Percentiles rank a stretch among this genome's conserved stretches.
These are phyloP conservation scores for Silurus glanis DNA, from an alignment of 2,113 vertebrate genomes.

Conservation along the genomic window DNA sequence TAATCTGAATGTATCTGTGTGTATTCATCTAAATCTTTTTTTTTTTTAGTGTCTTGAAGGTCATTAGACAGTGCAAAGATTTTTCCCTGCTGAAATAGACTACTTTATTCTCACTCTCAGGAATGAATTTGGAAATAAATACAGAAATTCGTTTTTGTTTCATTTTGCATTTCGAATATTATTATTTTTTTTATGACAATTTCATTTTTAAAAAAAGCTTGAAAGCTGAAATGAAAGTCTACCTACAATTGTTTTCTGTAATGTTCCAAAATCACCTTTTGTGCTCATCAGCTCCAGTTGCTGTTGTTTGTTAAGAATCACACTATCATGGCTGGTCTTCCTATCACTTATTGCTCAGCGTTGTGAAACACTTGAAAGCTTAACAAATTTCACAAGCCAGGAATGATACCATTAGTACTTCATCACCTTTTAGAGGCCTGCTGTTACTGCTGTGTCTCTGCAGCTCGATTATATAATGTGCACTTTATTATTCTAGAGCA, in stretches of 20 bases:
- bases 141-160: too few species aligned
- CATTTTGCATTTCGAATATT: too few species aligned
- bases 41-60: background rate
- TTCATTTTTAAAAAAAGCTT: too few species aligned
- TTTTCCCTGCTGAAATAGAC: too few species aligned
- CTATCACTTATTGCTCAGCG: background rate
- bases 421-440: slow-evolving; percentile 9
- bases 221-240: too few species aligned
- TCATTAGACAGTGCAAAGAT: background rate
- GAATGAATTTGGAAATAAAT: too few species aligned
- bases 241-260: too few species aligned
- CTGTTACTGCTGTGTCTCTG: background rate
- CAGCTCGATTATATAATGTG: slow-evolving; percentile 7
- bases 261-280: too few species aligned
- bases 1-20: background rate
- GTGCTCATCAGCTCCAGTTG: too few species aligned
- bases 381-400: background rate
- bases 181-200: too few species aligned
- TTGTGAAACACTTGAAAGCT: background rate
- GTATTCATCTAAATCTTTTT: background rate
- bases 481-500: slow-evolving; percentile 14
- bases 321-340: background rate
- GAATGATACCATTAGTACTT: background rate
- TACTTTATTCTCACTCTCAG: too few species aligned
- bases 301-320: background rate